phyloP scores from a whole-genome alignment of 2,797 vertebrate species.

The Columba guinea region DNA sequence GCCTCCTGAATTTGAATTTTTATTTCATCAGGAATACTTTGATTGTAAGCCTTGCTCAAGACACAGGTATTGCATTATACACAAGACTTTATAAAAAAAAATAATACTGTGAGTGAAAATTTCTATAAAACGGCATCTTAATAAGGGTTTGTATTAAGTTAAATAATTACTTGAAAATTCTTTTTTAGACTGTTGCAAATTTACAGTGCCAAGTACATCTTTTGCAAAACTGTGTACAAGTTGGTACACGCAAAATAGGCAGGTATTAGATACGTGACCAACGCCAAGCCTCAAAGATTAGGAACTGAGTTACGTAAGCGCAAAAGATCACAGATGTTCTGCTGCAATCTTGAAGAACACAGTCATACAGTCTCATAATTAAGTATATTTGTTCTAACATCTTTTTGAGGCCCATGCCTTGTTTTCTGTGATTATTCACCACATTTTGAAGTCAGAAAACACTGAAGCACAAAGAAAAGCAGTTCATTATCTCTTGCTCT shows the following conservation, averaged over 20 bases:
- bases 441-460: not conserved
- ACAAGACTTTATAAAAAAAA: not conserved
- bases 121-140: not conserved
- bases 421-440: not conserved
- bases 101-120: not conserved
- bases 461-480: not conserved
- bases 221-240: not conserved
- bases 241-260: not conserved
- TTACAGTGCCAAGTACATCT: not conserved
- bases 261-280: not conserved
- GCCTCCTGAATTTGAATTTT: not conserved
- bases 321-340: not conserved
- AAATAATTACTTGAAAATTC: not conserved
- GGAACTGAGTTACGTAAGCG: not conserved
- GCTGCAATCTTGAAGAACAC: not conserved
- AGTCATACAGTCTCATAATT: not conserved
- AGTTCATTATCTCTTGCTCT: not conserved
- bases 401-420: not conserved
- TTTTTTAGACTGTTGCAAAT: not conserved
- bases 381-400: not conserved
- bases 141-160: not conserved
- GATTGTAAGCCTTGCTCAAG: not conserved
- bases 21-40: not conserved
- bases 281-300: not conserved
- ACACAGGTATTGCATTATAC: accelerated